These are phyloP conservation scores for Sturmia bella DNA, from an alignment of 2,888 invertebrate species.

Conservation along the genomic window DNA sequence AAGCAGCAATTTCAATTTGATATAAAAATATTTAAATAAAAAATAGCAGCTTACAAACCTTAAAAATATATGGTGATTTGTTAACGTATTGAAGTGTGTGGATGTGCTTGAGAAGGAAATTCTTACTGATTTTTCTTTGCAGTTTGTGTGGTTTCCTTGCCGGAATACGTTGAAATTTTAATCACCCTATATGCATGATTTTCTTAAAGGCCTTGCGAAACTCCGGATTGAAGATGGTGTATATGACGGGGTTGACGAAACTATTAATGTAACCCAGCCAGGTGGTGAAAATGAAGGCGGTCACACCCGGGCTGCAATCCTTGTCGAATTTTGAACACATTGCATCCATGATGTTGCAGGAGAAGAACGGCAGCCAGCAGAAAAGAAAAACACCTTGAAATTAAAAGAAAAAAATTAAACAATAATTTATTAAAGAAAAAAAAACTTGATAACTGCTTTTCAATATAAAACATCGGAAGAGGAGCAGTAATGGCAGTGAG, in stretches of 20 bases:
- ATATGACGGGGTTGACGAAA: conserved; percentile 95
- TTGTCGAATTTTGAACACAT: conserved; percentile 93
- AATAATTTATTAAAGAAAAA: not conserved
- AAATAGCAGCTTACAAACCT: conserved; percentile 29
- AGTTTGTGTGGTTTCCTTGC: not conserved
- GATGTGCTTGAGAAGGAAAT: conserved; percentile 2
- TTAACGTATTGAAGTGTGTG: conserved; percentile 18
- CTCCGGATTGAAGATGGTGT: conserved; percentile 98
- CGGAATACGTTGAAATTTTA: conserved; percentile 68
- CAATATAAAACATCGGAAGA: too few species aligned
- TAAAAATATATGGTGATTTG: conserved; percentile 49
- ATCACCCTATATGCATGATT: conserved; percentile 88
- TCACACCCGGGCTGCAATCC: conserved; percentile 91
- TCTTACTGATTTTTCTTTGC: not conserved
- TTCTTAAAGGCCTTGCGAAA: conserved; percentile 99
- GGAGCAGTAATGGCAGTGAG: too few species aligned
- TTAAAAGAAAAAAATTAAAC: not conserved
- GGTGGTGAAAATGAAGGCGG: conserved; percentile 95
- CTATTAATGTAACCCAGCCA: conserved; percentile 99
- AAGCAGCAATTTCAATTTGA: conserved; percentile 21
- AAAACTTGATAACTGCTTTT: not conserved
- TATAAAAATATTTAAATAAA: conserved; percentile 47
- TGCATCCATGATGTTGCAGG: conserved; percentile 98
- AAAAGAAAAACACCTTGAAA: conserved; percentile 95
- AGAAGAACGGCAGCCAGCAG: conserved; percentile 99